phyloP scores from a whole-genome alignment of 2,888 invertebrate genomes.

The Nemapogon koenigi region DNA sequence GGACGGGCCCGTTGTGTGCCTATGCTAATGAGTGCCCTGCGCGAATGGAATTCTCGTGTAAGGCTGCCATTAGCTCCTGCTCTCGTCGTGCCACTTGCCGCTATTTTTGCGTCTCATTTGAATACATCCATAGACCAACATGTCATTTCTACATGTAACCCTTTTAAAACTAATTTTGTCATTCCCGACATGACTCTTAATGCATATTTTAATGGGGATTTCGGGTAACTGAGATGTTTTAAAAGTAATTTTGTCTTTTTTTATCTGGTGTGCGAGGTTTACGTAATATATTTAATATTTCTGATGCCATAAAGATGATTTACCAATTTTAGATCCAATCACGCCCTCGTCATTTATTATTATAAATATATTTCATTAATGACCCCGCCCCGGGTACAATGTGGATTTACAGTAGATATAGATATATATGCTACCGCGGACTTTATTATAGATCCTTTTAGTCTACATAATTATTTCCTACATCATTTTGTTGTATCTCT shows the following conservation, averaged over 20 bases:
- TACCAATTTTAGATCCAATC: too few species aligned
- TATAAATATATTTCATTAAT: too few species aligned
- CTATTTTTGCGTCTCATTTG: constrained; percentile 32
- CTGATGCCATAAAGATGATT: too few species aligned
- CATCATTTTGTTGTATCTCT: too few species aligned
- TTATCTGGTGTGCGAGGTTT: too few species aligned
- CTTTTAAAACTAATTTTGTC: background rate
- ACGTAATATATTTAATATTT: too few species aligned
- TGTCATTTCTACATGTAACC: constrained; percentile 2
- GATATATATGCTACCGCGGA: too few species aligned
- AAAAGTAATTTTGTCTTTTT: background rate
- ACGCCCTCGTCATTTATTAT: too few species aligned
- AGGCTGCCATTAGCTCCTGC: constrained; percentile 20
- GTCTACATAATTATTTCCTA: too few species aligned
- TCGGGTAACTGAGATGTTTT: background rate
- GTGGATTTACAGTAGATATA: too few species aligned
- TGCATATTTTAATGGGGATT: background rate
- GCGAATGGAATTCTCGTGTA: constrained; percentile 61
- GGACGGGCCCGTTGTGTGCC: constrained; percentile 37
- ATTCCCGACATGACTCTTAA: background rate
- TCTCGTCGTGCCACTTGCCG: background rate
- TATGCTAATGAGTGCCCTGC: constrained; percentile 57
- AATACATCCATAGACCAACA: constrained; percentile 18
- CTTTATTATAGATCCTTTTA: too few species aligned
- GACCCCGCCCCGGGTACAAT: too few species aligned